phyloP scores from a whole-genome alignment of 2,113 vertebrate genomes.

The Arizona elegans region DNA sequence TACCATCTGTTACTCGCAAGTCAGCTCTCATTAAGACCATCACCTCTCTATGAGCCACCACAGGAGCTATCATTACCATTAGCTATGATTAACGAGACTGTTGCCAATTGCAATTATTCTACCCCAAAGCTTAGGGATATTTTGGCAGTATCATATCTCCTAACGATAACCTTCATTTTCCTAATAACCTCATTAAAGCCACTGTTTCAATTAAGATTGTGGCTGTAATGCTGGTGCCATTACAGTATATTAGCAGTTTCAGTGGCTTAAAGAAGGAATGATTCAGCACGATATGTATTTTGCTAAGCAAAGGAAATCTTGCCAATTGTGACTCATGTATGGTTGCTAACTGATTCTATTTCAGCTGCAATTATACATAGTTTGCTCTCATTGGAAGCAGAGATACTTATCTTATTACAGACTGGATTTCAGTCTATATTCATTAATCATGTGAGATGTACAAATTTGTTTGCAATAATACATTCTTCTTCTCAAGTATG shows the following conservation, averaged over 20 bases:
- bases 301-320: neutral
- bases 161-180: slow-evolving; percentile 46
- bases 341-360: neutral
- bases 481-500: neutral
- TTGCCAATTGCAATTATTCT: slow-evolving; percentile 62
- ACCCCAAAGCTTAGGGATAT: slow-evolving; percentile 58
- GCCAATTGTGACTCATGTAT: neutral
- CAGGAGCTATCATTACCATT: slow-evolving; percentile 66
- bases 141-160: slow-evolving; percentile 50
- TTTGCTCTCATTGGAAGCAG: too few relatives aligned
- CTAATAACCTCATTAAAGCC: slow-evolving; percentile 51
- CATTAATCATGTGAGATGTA: neutral
- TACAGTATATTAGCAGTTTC: neutral
- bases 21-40: slow-evolving; percentile 62
- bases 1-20: slow-evolving; percentile 64
- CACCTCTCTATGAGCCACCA: slow-evolving; percentile 63
- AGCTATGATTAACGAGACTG: slow-evolving; percentile 67
- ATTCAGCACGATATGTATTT: neutral
- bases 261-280: neutral
- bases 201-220: slow-evolving; percentile 44
- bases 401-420: neutral
- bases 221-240: slow-evolving; percentile 14
- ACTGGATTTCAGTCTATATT: neutral
- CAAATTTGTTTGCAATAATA: neutral
- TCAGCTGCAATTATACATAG: neutral